phyloP scores from a whole-genome alignment of 2,113 vertebrate species.

The Percina caprodes region DNA sequence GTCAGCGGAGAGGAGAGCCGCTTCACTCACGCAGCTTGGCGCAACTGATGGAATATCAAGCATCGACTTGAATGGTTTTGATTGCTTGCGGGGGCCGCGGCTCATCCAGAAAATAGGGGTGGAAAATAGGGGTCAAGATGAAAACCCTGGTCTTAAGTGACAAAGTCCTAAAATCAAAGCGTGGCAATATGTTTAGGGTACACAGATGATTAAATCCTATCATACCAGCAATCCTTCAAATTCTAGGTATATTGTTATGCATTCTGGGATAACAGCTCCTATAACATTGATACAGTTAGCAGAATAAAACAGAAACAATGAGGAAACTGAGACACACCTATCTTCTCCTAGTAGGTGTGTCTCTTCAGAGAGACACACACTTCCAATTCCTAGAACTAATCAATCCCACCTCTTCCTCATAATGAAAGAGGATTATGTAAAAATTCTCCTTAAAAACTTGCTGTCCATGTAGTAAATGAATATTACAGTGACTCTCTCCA shows the following conservation, averaged over 20 bases:
- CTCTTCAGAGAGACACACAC: neutral
- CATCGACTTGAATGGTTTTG: no score
- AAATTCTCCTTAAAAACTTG: constrained; percentile 20
- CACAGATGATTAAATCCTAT: neutral
- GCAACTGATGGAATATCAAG: no score
- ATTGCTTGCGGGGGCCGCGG: no score
- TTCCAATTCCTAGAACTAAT: neutral
- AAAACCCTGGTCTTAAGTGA: neutral
- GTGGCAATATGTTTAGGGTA: neutral
- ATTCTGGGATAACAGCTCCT: neutral
- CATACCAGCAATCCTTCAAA: neutral
- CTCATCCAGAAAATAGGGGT: no score
- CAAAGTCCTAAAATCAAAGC: neutral
- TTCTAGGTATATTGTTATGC: neutral
- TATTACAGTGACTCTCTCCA: constrained; percentile 14
- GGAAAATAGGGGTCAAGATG: no score
- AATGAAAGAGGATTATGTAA: constrained; percentile 27
- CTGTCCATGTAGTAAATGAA: constrained; percentile 21
- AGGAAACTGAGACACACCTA: neutral
- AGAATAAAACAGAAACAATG: neutral
- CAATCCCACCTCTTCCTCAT: constrained; percentile 27
- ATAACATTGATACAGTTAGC: neutral
- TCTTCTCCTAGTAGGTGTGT: neutral
- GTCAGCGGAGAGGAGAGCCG: no score
- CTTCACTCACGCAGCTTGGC: no score